A percentile compares a stretch with the other conserved stretches of the same genome.
phyloP scores from a whole-genome alignment of 2,888 invertebrate genomes.

The Hydraecia micacea region DNA sequence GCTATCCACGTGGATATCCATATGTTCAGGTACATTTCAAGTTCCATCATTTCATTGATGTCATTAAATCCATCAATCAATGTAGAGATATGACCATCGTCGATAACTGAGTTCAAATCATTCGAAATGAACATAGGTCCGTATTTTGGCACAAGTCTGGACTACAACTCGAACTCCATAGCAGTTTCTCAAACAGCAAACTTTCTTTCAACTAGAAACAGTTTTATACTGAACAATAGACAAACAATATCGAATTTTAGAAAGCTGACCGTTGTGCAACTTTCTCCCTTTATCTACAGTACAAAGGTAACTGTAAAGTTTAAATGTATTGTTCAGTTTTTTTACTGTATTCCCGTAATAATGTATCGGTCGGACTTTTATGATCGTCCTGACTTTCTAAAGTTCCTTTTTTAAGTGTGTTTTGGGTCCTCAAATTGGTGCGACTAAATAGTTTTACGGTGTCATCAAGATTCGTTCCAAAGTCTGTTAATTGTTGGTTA shows the following conservation, averaged over 20 bases:
- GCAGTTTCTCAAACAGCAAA: slow-evolving; percentile 66
- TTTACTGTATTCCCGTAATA: slow-evolving; percentile 77
- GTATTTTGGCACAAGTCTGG: slow-evolving; percentile 41
- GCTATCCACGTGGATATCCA: too few species aligned
- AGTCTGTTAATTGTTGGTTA: slow-evolving; percentile 58
- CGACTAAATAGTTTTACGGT: slow-evolving; percentile 64
- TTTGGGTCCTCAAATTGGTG: slow-evolving; percentile 68
- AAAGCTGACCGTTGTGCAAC: slow-evolving; percentile 88
- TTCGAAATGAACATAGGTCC: background rate
- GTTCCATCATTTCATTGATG: background rate
- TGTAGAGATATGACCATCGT: background rate
- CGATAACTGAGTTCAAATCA: background rate
- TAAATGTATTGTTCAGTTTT: slow-evolving; percentile 78
- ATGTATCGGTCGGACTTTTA: slow-evolving; percentile 71
- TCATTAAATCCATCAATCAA: background rate
- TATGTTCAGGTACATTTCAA: background rate
- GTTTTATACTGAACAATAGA: slow-evolving; percentile 75
- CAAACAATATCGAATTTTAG: slow-evolving; percentile 85
- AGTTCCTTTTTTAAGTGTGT: slow-evolving; percentile 73
- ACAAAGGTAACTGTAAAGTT: slow-evolving; percentile 85
- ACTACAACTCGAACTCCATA: slow-evolving; percentile 26
- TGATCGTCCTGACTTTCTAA: slow-evolving; percentile 72
- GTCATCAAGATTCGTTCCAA: slow-evolving; percentile 61
- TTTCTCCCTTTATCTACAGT: slow-evolving; percentile 87
- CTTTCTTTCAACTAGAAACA: slow-evolving; percentile 70